Evolutionary conservation across 1,140 invertebrate genomes (phyloP).

Genomic region (Platorchestia sp.): DNA sequence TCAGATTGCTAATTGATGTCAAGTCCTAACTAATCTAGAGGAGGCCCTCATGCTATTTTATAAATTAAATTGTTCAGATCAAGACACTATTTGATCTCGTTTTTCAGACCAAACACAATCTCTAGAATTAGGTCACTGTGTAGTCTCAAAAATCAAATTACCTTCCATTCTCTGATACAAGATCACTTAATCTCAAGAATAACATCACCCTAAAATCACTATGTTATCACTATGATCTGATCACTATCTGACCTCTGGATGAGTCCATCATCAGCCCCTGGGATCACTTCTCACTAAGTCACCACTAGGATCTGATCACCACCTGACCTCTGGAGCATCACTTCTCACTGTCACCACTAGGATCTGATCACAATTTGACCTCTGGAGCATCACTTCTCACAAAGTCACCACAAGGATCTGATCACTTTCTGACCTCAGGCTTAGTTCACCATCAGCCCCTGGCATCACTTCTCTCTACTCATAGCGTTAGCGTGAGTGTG

Average conservation of each 20-base stretch:
- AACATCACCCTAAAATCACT: not conserved
- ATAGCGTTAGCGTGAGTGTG: conserved; percentile 33
- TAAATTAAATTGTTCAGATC: too few species aligned
- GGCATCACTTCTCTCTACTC: not conserved
- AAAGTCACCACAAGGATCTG: not conserved
- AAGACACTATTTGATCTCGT: not conserved
- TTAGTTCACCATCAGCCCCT: not conserved
- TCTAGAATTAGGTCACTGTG: not conserved
- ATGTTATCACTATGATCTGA: too few species aligned
- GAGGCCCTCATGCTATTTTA: too few species aligned
- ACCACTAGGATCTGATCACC: not conserved
- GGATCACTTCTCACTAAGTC: too few species aligned
- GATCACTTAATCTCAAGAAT: not conserved
- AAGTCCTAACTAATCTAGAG: too few species aligned
- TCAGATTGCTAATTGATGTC: too few species aligned
- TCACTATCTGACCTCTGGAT: too few species aligned
- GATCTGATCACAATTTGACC: not conserved
- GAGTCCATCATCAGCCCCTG: too few species aligned
- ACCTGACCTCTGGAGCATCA: not conserved
- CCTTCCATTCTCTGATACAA: not conserved
- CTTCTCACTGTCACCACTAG: not conserved
- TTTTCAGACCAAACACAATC: not conserved
- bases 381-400: not conserved
- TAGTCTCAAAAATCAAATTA: not conserved
- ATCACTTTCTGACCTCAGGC: not conserved